Evolutionary conservation across 2,888 invertebrate genomes (phyloP).

Genomic region (Lacanobia wlatinum): DNA sequence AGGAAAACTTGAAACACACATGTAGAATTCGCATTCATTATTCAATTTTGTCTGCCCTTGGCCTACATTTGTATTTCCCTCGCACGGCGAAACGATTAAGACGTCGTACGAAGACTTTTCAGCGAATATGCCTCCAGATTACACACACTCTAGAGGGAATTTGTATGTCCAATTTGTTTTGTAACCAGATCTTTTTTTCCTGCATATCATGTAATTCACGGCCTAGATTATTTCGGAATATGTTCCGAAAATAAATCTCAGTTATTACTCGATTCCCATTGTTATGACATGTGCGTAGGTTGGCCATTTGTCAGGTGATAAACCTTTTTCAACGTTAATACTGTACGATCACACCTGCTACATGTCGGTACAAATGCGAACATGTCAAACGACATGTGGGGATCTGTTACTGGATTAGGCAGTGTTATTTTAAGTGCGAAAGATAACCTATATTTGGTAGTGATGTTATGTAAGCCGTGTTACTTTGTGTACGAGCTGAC

Average conservation of each 20-base stretch:
- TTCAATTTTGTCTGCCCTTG: slow-evolving; percentile 66
- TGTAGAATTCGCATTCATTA: slow-evolving; percentile 50
- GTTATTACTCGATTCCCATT: slow-evolving; percentile 37
- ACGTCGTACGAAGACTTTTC: slow-evolving; percentile 47
- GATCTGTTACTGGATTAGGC: slow-evolving; percentile 20
- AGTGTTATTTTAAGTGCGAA: slow-evolving; percentile 50
- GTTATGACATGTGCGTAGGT: slow-evolving; percentile 54
- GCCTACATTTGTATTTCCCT: slow-evolving; percentile 52
- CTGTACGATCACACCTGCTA: slow-evolving; percentile 12
- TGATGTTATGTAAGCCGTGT: slow-evolving; percentile 58
- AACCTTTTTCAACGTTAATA: slow-evolving; percentile 44
- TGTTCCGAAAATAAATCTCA: slow-evolving; percentile 36
- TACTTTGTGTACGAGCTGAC: slow-evolving; percentile 76
- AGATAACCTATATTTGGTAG: slow-evolving; percentile 60
- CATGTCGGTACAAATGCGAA: slow-evolving; percentile 21
- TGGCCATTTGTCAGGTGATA: slow-evolving; percentile 36
- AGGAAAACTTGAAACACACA: slow-evolving; percentile 43
- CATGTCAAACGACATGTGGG: slow-evolving; percentile 20
- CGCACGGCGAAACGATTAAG: slow-evolving; percentile 51
- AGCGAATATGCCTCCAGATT: slow-evolving; percentile 52
- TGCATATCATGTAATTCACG: slow-evolving; percentile 24
- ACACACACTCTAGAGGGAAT: slow-evolving; percentile 38
- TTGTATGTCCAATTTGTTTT: slow-evolving; percentile 55
- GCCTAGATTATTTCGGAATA: slow-evolving; percentile 19
- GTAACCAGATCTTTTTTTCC: slow-evolving; percentile 17